Base-by-base conservation (phyloP, 2,113 vertebrate genomes). In the Pachycephala philippinensis region DNA sequence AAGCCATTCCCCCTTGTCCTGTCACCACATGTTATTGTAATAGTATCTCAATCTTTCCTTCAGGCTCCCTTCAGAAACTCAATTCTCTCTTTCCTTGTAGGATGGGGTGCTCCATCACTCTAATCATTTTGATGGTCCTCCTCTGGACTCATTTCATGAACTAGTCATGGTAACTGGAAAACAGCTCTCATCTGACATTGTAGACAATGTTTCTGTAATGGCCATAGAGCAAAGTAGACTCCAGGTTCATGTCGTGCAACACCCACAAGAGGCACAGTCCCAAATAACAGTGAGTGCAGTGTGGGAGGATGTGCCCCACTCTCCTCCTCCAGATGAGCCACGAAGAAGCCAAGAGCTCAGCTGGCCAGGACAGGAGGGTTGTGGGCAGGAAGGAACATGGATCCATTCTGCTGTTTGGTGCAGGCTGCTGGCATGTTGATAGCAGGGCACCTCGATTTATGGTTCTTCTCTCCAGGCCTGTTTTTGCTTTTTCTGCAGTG, bases 191-290 rank as follows among this genome's bases (percentile, higher is more conserved):
- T 37, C 53, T 84, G 42, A 35, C n/a, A 31, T 3, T 11, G 15
- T 4, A 64, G 35, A 16, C 3, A 50, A 37, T 5, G 9, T 10
- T 69, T 88, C 26, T 45, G 15, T 21, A 35, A 40, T n/a, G 28
- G 10, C 15, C 6, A 27, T 1, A 68, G 17, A n/a, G 27, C 28
- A 16, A 8, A 66, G 20, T 2, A 44, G 16, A 24, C 6, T 40
- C 28, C 74, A 64, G 1, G 1, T 17, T 45, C n/a, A 2, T 0
- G 0, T 21, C 3, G 4, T 1, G 6, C 40, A 52, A 26, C 6
- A 56, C 6, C 5, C 26, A 14, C 47, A 44, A 6, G n/a, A 49
- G 28, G 3, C 24, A 53, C 8, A 21, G 37, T 71, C 44, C 17
- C 72, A 68, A 71, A 50, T 6, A 31, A 13, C 24, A 70, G 27